Percentiles rank a stretch among this genome's conserved stretches.
These are phyloP conservation scores for Gymnocephalus cernua DNA, from an alignment of 2,113 vertebrate genomes.

Conservation along the genomic window DNA sequence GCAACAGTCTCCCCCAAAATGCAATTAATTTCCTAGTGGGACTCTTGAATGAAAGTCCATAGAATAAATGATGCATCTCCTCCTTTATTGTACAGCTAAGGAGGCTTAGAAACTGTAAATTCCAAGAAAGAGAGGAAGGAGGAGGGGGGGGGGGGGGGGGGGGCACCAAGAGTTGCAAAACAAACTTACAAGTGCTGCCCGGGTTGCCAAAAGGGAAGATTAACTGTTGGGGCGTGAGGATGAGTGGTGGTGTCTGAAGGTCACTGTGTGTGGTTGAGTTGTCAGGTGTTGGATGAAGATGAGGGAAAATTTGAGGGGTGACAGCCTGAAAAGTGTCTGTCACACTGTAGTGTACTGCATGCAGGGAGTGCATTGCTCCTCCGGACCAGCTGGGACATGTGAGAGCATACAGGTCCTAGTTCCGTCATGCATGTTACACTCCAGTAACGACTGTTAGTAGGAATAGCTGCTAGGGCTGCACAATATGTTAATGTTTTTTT, in stretches of 20 bases:
- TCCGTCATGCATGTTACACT: conserved; percentile 25
- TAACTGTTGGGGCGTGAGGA: conserved; percentile 8
- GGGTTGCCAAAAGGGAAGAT: conserved; percentile 5
- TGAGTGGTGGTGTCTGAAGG: conserved; percentile 30
- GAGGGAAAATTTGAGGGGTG: background rate
- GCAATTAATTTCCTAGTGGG: conserved; percentile 50
- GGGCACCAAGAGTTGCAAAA: background rate
- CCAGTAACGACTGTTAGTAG: background rate
- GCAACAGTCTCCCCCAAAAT: conserved; percentile 24
- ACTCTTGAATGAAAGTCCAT: conserved; percentile 42
- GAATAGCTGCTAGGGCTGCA: too few relatives aligned
- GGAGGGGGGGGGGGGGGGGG: too few relatives aligned
- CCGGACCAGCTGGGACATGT: background rate
- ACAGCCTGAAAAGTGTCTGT: conserved; percentile 30
- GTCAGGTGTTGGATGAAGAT: conserved; percentile 38
- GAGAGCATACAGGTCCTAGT: conserved; percentile 29
- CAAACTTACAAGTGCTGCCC: conserved; percentile 8
- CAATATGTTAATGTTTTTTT: too few relatives aligned
- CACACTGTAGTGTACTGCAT: background rate
- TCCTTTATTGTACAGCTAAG: conserved; percentile 10
- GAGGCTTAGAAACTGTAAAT: conserved; percentile 48
- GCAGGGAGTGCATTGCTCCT: background rate
- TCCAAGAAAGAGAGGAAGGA: conserved; percentile 32
- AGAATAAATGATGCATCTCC: conserved; percentile 46
- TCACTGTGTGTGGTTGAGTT: conserved; percentile 32